Percentiles rank a stretch among this genome's conserved stretches.
Evolutionary conservation across 2,113 vertebrate genomes (phyloP).

Genomic region (Callipepla squamata): DNA sequence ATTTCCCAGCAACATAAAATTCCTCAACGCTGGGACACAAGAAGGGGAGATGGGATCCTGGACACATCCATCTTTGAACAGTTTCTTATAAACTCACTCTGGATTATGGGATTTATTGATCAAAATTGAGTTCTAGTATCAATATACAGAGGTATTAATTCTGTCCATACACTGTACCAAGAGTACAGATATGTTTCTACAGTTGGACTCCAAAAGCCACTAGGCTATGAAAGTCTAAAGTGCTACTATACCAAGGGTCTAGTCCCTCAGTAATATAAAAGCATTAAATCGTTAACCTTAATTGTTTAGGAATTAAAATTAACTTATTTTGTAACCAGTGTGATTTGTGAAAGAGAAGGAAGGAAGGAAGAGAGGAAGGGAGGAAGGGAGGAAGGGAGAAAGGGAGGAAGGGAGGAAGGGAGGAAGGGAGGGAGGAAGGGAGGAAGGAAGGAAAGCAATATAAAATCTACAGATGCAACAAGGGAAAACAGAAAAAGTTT

Average conservation of each 20-base stretch:
- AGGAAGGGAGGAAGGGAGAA: no score
- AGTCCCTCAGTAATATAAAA: not conserved
- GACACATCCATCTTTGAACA: not conserved
- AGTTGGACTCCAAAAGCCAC: not conserved
- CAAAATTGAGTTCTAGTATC: not conserved
- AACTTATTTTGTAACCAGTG: not conserved
- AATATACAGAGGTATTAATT: not conserved
- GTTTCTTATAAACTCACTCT: not conserved
- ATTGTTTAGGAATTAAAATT: not conserved
- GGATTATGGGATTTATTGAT: not conserved
- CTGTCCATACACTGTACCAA: not conserved
- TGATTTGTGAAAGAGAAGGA: not conserved
- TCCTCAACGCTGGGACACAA: not conserved
- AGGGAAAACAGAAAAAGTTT: not conserved
- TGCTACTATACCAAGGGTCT: not conserved
- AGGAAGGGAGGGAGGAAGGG: no score
- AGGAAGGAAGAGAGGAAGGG: no score
- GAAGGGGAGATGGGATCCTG: not conserved
- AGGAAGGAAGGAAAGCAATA: no score
- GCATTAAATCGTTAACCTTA: not conserved
- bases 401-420: no score
- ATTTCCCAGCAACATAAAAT: not conserved
- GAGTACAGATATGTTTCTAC: not conserved
- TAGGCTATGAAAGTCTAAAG: not conserved
- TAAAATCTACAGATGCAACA: not conserved